Conservation (phyloP, 2,888 invertebrate species). For the Stramonita haemastoma region DNA sequence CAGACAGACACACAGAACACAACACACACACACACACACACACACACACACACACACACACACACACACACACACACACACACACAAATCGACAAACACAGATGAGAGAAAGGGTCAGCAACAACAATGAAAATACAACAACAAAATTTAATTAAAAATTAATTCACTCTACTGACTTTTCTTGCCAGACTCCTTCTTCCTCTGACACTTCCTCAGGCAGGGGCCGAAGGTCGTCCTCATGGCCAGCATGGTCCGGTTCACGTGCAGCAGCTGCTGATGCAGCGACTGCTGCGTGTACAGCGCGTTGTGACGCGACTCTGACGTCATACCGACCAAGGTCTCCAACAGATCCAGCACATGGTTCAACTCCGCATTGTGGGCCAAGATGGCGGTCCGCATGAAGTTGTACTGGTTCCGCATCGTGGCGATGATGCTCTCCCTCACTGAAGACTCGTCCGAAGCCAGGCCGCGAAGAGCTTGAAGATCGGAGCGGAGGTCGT, state of each 20-base stretch:
- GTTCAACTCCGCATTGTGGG: slow-evolving; percentile 64
- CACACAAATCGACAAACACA: background rate
- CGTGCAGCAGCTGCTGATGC: slow-evolving; percentile 51
- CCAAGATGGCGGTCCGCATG: slow-evolving; percentile 63
- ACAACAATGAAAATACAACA: background rate
- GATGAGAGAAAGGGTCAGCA: background rate
- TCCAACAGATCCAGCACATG: slow-evolving; percentile 56
- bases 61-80: slow-evolving; percentile 3
- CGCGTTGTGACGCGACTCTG: background rate
- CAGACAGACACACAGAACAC: background rate
- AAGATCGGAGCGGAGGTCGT: slow-evolving; percentile 59
- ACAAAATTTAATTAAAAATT: background rate
- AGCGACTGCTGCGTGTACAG: slow-evolving; percentile 45
- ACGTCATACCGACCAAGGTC: slow-evolving; percentile 50
- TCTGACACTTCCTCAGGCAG: slow-evolving; percentile 44
- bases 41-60: slow-evolving; percentile 35
- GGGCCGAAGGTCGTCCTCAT: slow-evolving; percentile 48
- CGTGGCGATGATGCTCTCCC: slow-evolving; percentile 61
- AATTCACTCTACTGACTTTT: background rate
- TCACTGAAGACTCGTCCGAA: background rate
- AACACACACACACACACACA: slow-evolving; percentile 2
- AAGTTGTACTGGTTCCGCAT: slow-evolving; percentile 69
- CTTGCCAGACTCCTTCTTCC: background rate
- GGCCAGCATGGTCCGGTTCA: slow-evolving; percentile 49
- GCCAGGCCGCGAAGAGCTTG: slow-evolving; percentile 48